Conservation (phyloP, 2,797 vertebrate genomes). For the Etheostoma nigrum region DNA sequence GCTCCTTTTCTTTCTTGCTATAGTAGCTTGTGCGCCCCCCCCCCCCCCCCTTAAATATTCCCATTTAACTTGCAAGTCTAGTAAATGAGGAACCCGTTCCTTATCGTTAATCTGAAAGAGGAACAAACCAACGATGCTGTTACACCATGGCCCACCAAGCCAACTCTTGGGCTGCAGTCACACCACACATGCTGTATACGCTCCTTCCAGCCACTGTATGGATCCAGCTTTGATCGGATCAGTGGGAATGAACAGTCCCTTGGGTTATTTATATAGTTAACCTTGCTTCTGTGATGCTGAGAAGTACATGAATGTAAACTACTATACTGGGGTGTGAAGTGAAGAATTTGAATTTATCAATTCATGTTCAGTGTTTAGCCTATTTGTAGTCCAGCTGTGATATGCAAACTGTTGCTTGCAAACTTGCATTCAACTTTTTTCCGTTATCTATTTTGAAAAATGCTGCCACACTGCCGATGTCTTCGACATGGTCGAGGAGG, state of each 20-base stretch:
- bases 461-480: no score
- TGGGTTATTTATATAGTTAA: neutral
- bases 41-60: slow-evolving; percentile 12
- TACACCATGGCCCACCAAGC: neutral
- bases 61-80: slow-evolving; percentile 26
- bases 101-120: slow-evolving; percentile 27
- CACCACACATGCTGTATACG: neutral
- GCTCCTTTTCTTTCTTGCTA: slow-evolving; percentile 6
- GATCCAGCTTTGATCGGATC: neutral
- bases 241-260: neutral
- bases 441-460: no score
- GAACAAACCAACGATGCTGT: slow-evolving; percentile 19
- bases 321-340: neutral
- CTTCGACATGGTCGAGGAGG: no score
- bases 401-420: no score
- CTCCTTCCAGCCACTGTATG: neutral
- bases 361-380: neutral
- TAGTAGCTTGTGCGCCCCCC: slow-evolving; percentile 1
- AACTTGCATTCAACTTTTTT: no score
- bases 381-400: no score
- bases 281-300: neutral
- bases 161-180: neutral
- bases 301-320: neutral
- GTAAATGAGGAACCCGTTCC: slow-evolving; percentile 28
- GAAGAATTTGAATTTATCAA: neutral